Evolutionary conservation across 2,888 invertebrate genomes (phyloP).

Genomic region (Cheiracanthium punctorium): DNA sequence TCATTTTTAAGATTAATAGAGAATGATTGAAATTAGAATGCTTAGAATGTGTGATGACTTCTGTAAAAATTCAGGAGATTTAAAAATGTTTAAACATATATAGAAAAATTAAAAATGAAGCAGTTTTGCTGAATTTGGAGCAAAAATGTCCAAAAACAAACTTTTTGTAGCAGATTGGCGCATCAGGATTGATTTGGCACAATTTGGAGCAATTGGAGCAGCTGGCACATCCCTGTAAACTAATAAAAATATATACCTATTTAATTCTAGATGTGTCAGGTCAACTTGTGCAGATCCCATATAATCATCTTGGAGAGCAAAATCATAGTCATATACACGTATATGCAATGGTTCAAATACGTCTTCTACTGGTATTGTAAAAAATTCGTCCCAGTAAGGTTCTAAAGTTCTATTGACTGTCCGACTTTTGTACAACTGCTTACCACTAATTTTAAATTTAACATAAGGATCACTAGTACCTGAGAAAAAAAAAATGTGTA

Average conservation of each 20-base stretch:
- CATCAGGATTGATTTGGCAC: no score
- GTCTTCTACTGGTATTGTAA: conserved; percentile 93
- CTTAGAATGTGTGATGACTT: no score
- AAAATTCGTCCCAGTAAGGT: conserved; percentile 98
- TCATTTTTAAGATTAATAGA: no score
- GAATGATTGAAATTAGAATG: no score
- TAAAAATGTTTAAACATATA: no score
- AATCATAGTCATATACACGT: conserved; percentile 98
- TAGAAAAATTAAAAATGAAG: no score
- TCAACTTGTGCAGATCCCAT: conserved; percentile 95
- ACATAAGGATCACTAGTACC: conserved; percentile 98
- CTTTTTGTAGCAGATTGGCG: no score
- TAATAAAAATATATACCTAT: conserved; percentile 75
- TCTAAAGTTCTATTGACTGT: conserved; percentile 96
- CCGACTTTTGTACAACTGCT: conserved; percentile 93
- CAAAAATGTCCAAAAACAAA: no score
- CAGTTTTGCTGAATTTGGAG: no score
- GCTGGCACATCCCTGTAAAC: no score
- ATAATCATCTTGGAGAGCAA: conserved; percentile 95
- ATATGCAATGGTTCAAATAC: conserved; percentile 88
- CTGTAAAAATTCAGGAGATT: no score
- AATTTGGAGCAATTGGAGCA: no score
- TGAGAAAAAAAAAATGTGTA: conserved; percentile 72
- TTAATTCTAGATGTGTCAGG: conserved; percentile 87
- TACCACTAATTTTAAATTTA: conserved; percentile 92